Base-by-base conservation (phyloP, 2,113 vertebrate genomes). In the Bubo bubo region DNA sequence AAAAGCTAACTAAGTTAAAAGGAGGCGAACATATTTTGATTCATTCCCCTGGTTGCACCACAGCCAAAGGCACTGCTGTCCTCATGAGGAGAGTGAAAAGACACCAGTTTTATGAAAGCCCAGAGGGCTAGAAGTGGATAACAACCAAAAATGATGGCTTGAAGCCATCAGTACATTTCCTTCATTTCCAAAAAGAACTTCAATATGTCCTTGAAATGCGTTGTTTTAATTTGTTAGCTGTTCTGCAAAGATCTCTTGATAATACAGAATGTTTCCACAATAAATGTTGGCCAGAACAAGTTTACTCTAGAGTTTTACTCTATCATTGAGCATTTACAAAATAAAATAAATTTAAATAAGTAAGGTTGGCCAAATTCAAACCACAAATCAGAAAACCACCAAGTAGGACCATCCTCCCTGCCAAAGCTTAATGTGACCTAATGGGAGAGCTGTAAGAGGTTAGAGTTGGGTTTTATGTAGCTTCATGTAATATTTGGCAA, bases 301-400 rank as follows among this genome's bases (percentile, higher is more conserved):
- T 97, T 97, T 97, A 96, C 98, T 98, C 97, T 95, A 97, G 97
- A 98, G 97, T 97, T 97, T 97, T 97, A 98, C 96, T 96, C 94
- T 96, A 97, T 98, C 98, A 97, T 90, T 97, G 97, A 97, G 96
- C 93, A 74, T 98, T 98, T 98, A 91, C 97, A 98, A 98, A 98
- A 98, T 97, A 98, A 98, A 98, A 98, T 97, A 97, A 97, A 98
- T 98, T 98, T 97, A 97, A 98, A 97, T 92, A 97, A 95, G 92
- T 49, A 88, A 96, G 79, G 96, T 97, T 96, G 98, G 97, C 98
- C 98, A 98, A 98, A 98, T 97, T 94, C 97, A 98, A 98, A 98
- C 98, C 98, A 98, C 98, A 98, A 98, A 98, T 98, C 98, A 98
- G 96, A 98, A 98, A 98, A 98, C 97, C 98, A 98, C 98, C 97